Conservation (phyloP, 2,113 vertebrate species). For the Ameiurus melas region DNA sequence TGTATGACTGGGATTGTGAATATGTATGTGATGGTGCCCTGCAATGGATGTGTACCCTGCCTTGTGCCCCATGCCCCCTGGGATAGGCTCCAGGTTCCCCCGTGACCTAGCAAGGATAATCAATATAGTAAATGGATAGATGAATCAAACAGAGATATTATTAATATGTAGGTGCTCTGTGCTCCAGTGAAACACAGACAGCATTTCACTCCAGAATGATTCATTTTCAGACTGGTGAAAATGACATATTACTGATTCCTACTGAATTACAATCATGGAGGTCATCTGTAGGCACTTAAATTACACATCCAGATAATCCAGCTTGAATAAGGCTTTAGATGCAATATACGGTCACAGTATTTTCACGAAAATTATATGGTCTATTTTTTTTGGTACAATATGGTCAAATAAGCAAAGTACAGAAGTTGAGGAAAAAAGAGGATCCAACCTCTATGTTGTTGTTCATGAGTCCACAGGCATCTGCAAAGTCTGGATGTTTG, state of each 20-base stretch:
- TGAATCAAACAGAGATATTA: background rate
- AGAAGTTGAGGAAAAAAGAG: background rate
- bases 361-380: background rate
- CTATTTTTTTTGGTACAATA: background rate
- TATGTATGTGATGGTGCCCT: too few relatives aligned
- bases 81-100: too few relatives aligned
- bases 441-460: slow-evolving; percentile 91
- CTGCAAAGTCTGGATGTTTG: slow-evolving; percentile 98
- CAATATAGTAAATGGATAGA: too few relatives aligned
- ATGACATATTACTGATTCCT: background rate
- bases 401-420: background rate
- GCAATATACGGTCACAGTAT: background rate
- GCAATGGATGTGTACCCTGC: too few relatives aligned
- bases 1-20: too few relatives aligned
- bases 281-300: background rate
- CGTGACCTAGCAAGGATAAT: too few relatives aligned
- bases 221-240: background rate
- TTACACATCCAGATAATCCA: background rate
- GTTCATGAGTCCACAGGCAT: slow-evolving; percentile 96
- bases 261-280: background rate
- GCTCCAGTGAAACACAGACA: background rate
- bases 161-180: background rate
- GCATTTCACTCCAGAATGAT: background rate
- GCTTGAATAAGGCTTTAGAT: background rate
- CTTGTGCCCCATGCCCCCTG: too few relatives aligned